A percentile compares a stretch with the other conserved stretches of the same genome.
Evolutionary conservation across 2,113 vertebrate genomes (phyloP).

Genomic region (Vulpes ferrilata): DNA sequence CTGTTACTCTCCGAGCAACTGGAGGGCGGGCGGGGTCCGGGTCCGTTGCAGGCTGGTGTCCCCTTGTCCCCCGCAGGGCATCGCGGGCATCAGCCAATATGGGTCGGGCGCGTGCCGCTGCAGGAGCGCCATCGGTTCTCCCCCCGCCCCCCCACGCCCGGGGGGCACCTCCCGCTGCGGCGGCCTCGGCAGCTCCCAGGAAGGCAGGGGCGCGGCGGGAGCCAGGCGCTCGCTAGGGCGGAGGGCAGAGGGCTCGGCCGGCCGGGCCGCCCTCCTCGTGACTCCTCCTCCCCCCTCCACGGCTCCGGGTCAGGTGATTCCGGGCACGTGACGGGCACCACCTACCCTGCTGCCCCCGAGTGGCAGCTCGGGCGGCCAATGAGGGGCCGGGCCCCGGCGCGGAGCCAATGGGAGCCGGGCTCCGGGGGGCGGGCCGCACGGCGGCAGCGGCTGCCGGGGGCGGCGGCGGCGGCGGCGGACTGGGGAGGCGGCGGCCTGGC

Average conservation of each 20-base stretch:
- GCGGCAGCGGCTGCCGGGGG: constrained; percentile 70
- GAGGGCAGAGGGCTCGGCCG: constrained; percentile 14
- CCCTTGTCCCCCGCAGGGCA: constrained; percentile 3
- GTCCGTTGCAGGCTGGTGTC: constrained; percentile 40
- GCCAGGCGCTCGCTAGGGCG: not conserved
- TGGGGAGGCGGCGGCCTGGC: constrained; percentile 79
- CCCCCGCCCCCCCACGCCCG: not conserved
- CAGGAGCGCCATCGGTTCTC: not conserved
- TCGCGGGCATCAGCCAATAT: constrained; percentile 12
- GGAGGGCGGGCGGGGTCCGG: constrained; percentile 10
- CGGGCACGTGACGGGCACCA: constrained; percentile 82
- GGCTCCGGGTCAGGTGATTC: constrained; percentile 92
- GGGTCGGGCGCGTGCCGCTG: not conserved
- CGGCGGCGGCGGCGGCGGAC: constrained; percentile 53
- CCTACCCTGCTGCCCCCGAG: constrained; percentile 82
- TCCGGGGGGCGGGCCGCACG: constrained; percentile 67
- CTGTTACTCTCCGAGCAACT: constrained; percentile 25
- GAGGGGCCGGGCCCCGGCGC: not conserved
- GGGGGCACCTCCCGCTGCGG: not conserved
- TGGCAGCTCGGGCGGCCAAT: constrained; percentile 62
- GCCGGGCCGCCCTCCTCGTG: constrained; percentile 68
- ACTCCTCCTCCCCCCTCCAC: constrained; percentile 72
- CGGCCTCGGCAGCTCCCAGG: not conserved
- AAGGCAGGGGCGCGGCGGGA: not conserved
- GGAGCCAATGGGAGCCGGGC: constrained; percentile 47